These are phyloP conservation scores for Amblyopsis rosae DNA, from an alignment of 2,113 vertebrate species.

Conservation along the genomic window DNA sequence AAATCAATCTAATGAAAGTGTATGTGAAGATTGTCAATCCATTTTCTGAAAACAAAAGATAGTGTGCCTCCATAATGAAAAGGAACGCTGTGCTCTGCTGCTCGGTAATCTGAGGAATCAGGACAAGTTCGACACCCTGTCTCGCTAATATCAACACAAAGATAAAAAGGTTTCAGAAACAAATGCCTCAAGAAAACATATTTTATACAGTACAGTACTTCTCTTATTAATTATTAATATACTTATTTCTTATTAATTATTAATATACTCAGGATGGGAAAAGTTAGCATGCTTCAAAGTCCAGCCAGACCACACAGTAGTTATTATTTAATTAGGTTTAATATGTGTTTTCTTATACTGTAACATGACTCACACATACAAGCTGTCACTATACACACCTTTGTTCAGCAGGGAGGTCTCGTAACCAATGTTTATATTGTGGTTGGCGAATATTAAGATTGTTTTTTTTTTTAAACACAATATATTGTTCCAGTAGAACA, in stretches of 20 bases:
- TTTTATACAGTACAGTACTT: constrained; percentile 2
- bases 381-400: constrained; percentile 29
- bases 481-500: constrained; percentile 30
- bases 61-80: background rate
- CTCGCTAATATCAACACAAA: constrained; percentile 14
- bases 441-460: constrained; percentile 27
- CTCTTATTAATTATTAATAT: background rate
- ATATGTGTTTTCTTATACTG: constrained; percentile 37
- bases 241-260: background rate
- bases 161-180: constrained; percentile 22
- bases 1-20: background rate
- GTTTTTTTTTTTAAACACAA: background rate
- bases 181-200: constrained; percentile 45
- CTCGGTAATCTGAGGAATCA: constrained; percentile 5
- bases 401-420: constrained; percentile 24
- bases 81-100: constrained; percentile 12
- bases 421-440: constrained; percentile 44
- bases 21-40: background rate
- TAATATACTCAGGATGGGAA: background rate
- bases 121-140: constrained; percentile 1
- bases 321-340: constrained; percentile 20
- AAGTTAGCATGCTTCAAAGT: constrained; percentile 19
- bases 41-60: constrained; percentile 2
- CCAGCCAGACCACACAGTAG: constrained; percentile 15
- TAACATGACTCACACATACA: constrained; percentile 40